Conservation (phyloP, 2,888 invertebrate species). For the Lypha dubia region DNA sequence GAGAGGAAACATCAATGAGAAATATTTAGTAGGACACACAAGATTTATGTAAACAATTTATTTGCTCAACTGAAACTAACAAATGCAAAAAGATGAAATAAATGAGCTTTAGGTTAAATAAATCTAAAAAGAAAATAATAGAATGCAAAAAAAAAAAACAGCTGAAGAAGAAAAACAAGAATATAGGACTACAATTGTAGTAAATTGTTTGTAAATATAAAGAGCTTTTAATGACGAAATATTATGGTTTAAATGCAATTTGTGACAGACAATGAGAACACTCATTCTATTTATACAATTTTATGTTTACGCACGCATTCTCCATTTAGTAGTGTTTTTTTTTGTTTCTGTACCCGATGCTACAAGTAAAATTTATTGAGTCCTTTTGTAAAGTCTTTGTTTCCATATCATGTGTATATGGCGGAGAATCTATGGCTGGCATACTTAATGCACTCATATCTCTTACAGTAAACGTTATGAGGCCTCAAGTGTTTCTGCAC, state of each 20-base stretch:
- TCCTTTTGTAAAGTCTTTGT: not conserved
- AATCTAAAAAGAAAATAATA: slow-evolving; percentile 39
- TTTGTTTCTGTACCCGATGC: too few relatives aligned
- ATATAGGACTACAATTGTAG: slow-evolving; percentile 47
- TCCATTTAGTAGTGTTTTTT: too few relatives aligned
- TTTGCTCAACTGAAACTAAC: slow-evolving; percentile 64
- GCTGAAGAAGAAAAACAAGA: slow-evolving; percentile 17
- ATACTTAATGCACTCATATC: too few relatives aligned
- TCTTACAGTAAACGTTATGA: too few relatives aligned
- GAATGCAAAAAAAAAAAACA: not conserved
- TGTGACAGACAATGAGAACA: too few relatives aligned
- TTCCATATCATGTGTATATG: too few relatives aligned
- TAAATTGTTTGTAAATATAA: slow-evolving; percentile 54
- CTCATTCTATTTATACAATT: not conserved
- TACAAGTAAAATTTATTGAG: too few relatives aligned
- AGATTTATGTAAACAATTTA: slow-evolving; percentile 67
- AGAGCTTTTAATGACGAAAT: slow-evolving; percentile 6
- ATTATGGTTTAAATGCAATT: not conserved
- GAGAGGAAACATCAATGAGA: slow-evolving; percentile 50
- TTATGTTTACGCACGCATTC: not conserved
- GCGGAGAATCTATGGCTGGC: too few relatives aligned
- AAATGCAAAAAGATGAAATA: slow-evolving; percentile 60
- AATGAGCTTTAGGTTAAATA: slow-evolving; percentile 68
- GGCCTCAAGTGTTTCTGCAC: too few relatives aligned
- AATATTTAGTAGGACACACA: slow-evolving; percentile 63